Conservation (phyloP, 2,888 invertebrate species). For the Trypoxylon attenuatum region DNA sequence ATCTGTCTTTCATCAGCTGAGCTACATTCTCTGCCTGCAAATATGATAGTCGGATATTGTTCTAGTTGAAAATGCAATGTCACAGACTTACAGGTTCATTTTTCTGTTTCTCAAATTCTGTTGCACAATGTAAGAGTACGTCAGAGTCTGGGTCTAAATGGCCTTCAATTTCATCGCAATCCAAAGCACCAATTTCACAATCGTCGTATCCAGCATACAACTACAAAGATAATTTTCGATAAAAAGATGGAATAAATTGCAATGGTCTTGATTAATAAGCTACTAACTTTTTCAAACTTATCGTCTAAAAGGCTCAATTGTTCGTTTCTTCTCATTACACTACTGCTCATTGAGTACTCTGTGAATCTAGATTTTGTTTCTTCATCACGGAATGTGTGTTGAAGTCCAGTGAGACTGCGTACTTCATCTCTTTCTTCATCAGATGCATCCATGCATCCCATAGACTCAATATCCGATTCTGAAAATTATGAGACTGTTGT, state of each 20-base stretch:
- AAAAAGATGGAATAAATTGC: background rate
- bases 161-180: constrained; percentile 93
- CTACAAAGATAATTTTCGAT: constrained; percentile 1
- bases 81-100: constrained; percentile 68
- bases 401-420: constrained; percentile 73
- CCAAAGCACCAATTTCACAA: constrained; percentile 91
- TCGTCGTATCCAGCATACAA: constrained; percentile 91
- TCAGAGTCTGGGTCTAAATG: constrained; percentile 82
- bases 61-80: background rate
- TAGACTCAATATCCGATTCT: constrained; percentile 67
- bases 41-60: too few relatives aligned
- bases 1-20: constrained; percentile 64
- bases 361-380: constrained; percentile 93
- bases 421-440: constrained; percentile 75
- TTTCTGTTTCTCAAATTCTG: constrained; percentile 83
- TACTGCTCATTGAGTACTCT: constrained; percentile 94
- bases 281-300: constrained; percentile 87
- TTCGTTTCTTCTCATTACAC: constrained; percentile 89
- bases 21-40: constrained; percentile 64
- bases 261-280: background rate
- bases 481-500: constrained; percentile 75
- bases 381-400: constrained; percentile 77
- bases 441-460: constrained; percentile 55
- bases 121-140: constrained; percentile 82
- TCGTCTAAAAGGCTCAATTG: constrained; percentile 89